Conservation (phyloP, 1,140 invertebrate genomes). For the Mya arenaria region DNA sequence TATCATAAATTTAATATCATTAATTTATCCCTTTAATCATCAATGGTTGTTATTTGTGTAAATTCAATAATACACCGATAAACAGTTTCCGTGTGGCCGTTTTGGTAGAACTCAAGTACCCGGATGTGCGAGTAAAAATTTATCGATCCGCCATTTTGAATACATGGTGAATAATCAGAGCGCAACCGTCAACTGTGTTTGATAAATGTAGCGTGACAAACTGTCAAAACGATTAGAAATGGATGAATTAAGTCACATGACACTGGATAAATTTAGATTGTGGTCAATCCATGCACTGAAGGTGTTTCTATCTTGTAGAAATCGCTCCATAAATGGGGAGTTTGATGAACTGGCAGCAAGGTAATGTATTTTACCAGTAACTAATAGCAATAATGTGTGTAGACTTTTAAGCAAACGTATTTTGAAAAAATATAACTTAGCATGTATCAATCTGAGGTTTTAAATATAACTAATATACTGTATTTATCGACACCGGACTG, state of each 20-base stretch:
- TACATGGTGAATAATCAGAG: too few species aligned
- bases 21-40: too few species aligned
- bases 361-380: too few species aligned
- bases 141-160: too few species aligned
- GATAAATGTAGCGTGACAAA: too few species aligned
- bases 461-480: not conserved
- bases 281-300: slow-evolving; percentile 21
- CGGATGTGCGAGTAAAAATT: too few species aligned
- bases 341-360: slow-evolving; percentile 3
- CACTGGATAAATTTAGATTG: slow-evolving; percentile 7
- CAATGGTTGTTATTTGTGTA: too few species aligned
- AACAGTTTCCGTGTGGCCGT: too few species aligned
- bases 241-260: slow-evolving; percentile 18
- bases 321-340: not conserved
- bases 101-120: too few species aligned
- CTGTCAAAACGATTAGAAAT: slow-evolving; percentile 8
- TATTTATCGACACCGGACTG: not conserved
- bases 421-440: not conserved
- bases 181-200: too few species aligned
- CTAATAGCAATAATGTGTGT: not conserved
- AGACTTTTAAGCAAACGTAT: not conserved
- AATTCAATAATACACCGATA: too few species aligned
- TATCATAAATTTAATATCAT: too few species aligned
- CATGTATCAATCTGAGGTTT: not conserved
- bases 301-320: not conserved